Percentiles rank a stretch among this genome's conserved stretches.
Evolutionary conservation across 1,140 invertebrate genomes (phyloP).

Genomic region (Zaprionus taronus): DNA sequence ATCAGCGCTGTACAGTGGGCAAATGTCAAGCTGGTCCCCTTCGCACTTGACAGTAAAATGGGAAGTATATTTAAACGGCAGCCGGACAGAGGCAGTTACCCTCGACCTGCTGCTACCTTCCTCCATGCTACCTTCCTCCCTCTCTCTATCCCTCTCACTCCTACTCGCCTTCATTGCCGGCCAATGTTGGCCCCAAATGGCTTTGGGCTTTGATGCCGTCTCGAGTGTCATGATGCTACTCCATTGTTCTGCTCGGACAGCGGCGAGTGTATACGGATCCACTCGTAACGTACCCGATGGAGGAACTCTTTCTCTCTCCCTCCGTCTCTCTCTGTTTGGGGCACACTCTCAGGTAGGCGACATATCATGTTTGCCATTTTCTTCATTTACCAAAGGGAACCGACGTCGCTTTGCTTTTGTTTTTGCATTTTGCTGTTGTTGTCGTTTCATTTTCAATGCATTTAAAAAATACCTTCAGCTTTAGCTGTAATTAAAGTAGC

Average conservation of each 20-base stretch:
- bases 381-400: conserved; percentile 61
- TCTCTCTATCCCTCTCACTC: neutral
- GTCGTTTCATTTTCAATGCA: conserved; percentile 38
- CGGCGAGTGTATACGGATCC: neutral
- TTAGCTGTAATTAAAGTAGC: conserved; percentile 73
- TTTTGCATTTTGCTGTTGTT: conserved; percentile 34
- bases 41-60: conserved; percentile 79
- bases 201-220: conserved; percentile 65
- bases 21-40: conserved; percentile 71
- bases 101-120: neutral
- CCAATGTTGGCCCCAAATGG: conserved; percentile 30
- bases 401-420: conserved; percentile 49
- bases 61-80: conserved; percentile 75
- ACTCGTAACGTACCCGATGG: conserved; percentile 1
- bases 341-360: conserved; percentile 69
- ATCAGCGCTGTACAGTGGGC: conserved; percentile 15
- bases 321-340: neutral
- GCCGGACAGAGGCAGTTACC: conserved; percentile 20
- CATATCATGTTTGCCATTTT: conserved; percentile 75
- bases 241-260: conserved; percentile 51
- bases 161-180: neutral
- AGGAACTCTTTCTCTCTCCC: neutral
- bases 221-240: conserved; percentile 64
- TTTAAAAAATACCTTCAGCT: conserved; percentile 72
- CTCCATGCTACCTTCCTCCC: neutral